These are phyloP conservation scores for Ceratosolen fusciceps DNA, from an alignment of 1,140 invertebrate species.

Conservation along the genomic window DNA sequence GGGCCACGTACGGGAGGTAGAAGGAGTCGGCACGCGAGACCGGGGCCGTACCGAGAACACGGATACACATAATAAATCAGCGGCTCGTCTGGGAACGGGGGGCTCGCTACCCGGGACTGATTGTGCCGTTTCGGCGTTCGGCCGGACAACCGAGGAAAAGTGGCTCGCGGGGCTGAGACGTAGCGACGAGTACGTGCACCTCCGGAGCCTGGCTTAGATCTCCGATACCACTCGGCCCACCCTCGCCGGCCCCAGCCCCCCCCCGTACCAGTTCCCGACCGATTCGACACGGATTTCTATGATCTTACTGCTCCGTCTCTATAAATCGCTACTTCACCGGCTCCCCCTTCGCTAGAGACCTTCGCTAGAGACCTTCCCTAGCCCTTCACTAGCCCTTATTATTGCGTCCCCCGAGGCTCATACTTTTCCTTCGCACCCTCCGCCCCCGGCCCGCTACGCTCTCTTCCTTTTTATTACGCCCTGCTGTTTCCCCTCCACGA, in stretches of 20 bases:
- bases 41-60: slow-evolving; percentile 19
- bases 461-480: neutral
- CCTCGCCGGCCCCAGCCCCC: neutral
- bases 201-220: too few relatives aligned
- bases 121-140: slow-evolving; percentile 28
- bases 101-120: slow-evolving; percentile 32
- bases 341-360: neutral
- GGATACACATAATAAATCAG: slow-evolving; percentile 49
- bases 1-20: neutral
- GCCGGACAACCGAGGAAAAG: slow-evolving; percentile 32
- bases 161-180: slow-evolving; percentile 22
- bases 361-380: neutral
- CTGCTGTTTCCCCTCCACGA: neutral
- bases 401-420: neutral
- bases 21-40: neutral
- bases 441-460: neutral
- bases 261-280: neutral
- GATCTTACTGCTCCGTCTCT: slow-evolving; percentile 12
- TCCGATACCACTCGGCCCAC: neutral
- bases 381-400: neutral
- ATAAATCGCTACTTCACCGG: neutral
- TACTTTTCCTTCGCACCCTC: neutral
- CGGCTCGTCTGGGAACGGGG: slow-evolving; percentile 22
- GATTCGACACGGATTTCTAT: slow-evolving; percentile 42
- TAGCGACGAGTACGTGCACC: slow-evolving; percentile 11